These are phyloP conservation scores for Drosophila sordidula DNA, from an alignment of 2,888 invertebrate species.

Conservation along the genomic window DNA sequence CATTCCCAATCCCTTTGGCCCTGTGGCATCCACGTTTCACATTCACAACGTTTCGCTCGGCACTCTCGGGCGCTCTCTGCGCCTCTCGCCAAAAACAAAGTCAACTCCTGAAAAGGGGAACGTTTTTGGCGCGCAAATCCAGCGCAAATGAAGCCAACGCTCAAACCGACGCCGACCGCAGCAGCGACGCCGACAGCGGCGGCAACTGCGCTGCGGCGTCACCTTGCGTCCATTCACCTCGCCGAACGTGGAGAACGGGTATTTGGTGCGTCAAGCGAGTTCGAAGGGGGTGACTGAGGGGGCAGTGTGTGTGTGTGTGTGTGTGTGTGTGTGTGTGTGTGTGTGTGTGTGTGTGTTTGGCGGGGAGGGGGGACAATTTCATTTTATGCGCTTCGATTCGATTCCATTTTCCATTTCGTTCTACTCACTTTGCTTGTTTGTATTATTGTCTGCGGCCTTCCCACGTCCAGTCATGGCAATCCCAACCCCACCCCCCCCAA, in stretches of 20 bases:
- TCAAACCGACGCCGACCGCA: constrained; percentile 51
- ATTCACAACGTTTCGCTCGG: constrained; percentile 45
- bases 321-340: too few species aligned
- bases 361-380: constrained; percentile 37
- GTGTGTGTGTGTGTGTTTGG: too few species aligned
- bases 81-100: constrained; percentile 52
- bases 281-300: too few species aligned
- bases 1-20: constrained; percentile 19
- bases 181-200: constrained; percentile 29
- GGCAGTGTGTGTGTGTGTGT: too few species aligned
- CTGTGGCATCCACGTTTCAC: constrained; percentile 56
- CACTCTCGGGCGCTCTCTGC: constrained; percentile 11
- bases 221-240: constrained; percentile 80
- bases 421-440: constrained; percentile 56
- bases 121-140: constrained; percentile 73
- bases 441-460: constrained; percentile 59
- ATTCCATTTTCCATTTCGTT: constrained; percentile 77
- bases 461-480: constrained; percentile 49
- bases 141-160: constrained; percentile 51
- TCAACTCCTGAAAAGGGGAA: constrained; percentile 69
- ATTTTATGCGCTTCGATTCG: constrained; percentile 69
- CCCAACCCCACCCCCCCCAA: not conserved
- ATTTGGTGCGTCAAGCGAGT: constrained; percentile 8
- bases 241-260: constrained; percentile 39
- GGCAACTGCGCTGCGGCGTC: constrained; percentile 51